These are phyloP conservation scores for Tolypeutes matacus DNA, from an alignment of 2,797 vertebrate genomes.

Conservation along the genomic window DNA sequence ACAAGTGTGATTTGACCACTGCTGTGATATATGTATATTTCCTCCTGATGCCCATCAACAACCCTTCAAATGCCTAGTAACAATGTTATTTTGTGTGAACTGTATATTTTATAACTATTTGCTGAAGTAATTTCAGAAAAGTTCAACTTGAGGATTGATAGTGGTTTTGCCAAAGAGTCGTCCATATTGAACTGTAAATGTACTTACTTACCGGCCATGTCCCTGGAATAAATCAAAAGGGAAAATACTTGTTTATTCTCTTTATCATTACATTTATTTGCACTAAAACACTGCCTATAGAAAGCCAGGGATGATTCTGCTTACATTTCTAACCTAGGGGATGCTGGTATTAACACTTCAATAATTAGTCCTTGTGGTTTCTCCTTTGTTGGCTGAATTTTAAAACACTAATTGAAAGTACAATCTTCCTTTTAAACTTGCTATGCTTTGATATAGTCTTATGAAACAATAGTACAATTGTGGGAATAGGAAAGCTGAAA, in stretches of 20 bases:
- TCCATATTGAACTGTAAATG: background rate
- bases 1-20: background rate
- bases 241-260: background rate
- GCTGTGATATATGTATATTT: background rate
- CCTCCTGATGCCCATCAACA: background rate
- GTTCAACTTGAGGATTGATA: slow-evolving; percentile 25
- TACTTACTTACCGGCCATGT: slow-evolving; percentile 23
- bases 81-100: background rate
- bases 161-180: slow-evolving; percentile 29
- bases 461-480: slow-evolving; percentile 26
- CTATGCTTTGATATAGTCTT: background rate
- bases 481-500: background rate
- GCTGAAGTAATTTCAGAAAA: slow-evolving; percentile 51
- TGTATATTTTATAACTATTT: slow-evolving; percentile 33
- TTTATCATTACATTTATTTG: slow-evolving; percentile 45
- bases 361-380: slow-evolving; percentile 1
- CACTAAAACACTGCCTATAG: background rate
- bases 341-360: background rate
- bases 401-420: slow-evolving; percentile 25
- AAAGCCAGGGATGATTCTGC: background rate
- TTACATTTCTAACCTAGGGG: background rate
- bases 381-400: background rate
- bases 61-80: background rate
- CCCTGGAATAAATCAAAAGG: slow-evolving; percentile 26
- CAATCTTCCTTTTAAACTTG: slow-evolving; percentile 19